Conservation (phyloP, 35 echinoderm and acorn worm species). For the Acanthaster planci region DNA sequence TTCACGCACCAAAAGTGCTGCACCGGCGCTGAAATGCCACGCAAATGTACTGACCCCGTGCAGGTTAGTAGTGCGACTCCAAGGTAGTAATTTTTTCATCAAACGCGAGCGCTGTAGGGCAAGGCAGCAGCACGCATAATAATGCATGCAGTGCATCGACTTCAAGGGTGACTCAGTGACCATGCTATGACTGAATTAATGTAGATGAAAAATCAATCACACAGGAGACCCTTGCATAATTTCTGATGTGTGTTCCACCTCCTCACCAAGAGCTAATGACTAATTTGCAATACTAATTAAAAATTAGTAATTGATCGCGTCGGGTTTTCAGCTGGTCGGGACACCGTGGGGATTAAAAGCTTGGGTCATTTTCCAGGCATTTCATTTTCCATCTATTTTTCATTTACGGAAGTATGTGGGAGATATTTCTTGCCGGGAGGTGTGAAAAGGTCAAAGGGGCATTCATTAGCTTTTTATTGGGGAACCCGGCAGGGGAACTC, state of each 20-base stretch:
- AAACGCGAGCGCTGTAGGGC: no score
- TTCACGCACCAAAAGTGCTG: no score
- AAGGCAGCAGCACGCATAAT: no score
- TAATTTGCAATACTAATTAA: background rate
- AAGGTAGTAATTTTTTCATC: no score
- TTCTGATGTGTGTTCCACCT: background rate
- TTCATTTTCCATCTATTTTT: background rate
- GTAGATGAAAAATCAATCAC: no score
- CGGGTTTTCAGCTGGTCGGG: background rate
- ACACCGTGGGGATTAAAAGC: background rate
- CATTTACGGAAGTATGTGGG: background rate
- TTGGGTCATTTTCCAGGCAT: background rate
- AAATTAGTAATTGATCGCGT: slow-evolving; percentile 12
- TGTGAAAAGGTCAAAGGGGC: background rate
- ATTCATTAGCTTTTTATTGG: slow-evolving; percentile 17
- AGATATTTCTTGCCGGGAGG: background rate
- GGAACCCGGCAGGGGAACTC: background rate
- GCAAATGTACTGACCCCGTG: no score
- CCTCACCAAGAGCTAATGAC: background rate
- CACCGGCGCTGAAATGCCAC: no score
- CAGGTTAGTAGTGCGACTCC: no score
- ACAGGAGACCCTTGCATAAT: background rate
- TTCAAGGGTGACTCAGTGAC: no score
- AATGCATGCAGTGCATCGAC: no score
- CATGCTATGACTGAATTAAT: no score